A percentile compares a stretch with the other conserved stretches of the same genome.
Evolutionary conservation across 2,888 invertebrate genomes (phyloP).

Genomic region (Lithophane leautieri): DNA sequence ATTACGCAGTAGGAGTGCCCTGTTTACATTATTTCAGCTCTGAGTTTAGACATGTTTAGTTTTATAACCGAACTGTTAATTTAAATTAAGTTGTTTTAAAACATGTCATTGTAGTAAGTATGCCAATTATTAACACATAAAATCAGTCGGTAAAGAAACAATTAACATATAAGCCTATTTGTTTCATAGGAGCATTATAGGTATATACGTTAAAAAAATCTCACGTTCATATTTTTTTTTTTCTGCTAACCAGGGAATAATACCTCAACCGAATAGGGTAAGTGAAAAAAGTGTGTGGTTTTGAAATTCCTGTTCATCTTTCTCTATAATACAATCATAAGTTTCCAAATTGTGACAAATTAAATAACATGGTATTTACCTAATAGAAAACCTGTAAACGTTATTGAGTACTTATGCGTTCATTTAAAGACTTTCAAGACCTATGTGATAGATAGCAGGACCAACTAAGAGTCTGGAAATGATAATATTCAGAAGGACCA

Average conservation of each 20-base stretch:
- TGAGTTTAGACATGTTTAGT: neutral
- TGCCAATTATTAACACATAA: neutral
- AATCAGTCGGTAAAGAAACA: neutral
- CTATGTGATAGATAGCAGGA: neutral
- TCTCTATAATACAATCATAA: conserved; percentile 9
- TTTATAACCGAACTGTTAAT: conserved; percentile 16
- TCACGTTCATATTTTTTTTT: conserved; percentile 60
- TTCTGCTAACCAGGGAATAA: conserved; percentile 75
- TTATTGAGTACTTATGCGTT: neutral
- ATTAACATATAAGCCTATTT: neutral
- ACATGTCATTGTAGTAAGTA: neutral
- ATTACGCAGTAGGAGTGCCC: conserved; percentile 5
- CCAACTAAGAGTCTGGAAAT: neutral
- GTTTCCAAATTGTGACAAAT: conserved; percentile 4
- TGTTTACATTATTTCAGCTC: conserved; percentile 29
- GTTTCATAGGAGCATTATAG: neutral
- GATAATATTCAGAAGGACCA: conserved; percentile 20
- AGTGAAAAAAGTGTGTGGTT: conserved; percentile 61
- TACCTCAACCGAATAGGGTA: conserved; percentile 79
- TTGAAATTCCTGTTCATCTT: conserved; percentile 16
- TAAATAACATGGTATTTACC: neutral
- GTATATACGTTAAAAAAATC: neutral
- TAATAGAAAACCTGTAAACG: neutral
- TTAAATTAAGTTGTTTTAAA: conserved; percentile 3
- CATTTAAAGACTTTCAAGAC: neutral